Evolutionary conservation across 2,888 invertebrate species (phyloP).

Genomic region (Pheosia gnoma): DNA sequence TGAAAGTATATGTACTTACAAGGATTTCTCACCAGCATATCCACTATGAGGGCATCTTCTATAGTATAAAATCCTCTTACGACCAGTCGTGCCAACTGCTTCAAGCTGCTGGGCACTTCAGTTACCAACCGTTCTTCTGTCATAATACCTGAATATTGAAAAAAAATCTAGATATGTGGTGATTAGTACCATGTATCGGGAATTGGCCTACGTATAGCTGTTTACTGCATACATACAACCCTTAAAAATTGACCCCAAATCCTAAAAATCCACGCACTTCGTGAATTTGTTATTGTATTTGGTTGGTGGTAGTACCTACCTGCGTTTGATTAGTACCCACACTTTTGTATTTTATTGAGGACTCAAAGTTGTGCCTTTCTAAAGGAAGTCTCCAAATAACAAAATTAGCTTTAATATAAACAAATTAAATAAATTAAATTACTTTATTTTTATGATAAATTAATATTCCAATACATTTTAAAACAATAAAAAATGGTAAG

Average conservation of each 20-base stretch:
- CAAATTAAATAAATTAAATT: constrained; percentile 39
- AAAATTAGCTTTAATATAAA: constrained; percentile 29
- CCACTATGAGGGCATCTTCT: constrained; percentile 97
- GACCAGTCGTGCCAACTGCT: constrained; percentile 95
- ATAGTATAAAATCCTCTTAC: constrained; percentile 96
- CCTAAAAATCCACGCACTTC: too few relatives aligned
- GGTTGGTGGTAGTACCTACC: too few relatives aligned
- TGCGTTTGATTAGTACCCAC: too few relatives aligned
- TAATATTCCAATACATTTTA: constrained; percentile 32
- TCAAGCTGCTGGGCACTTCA: constrained; percentile 96
- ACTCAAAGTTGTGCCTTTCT: background rate
- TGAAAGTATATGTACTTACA: constrained; percentile 84
- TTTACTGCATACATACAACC: too few relatives aligned
- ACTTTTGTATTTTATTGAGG: background rate
- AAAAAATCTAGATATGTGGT: background rate
- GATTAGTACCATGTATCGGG: too few relatives aligned
- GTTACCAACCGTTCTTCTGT: constrained; percentile 91
- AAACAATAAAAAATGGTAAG: constrained; percentile 26
- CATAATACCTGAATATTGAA: constrained; percentile 61
- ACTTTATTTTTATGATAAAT: constrained; percentile 33
- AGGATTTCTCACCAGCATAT: constrained; percentile 97
- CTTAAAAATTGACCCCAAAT: too few relatives aligned
- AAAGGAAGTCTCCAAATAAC: constrained; percentile 9
- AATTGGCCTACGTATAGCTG: too few relatives aligned
- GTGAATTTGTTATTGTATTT: too few relatives aligned